phyloP scores from a whole-genome alignment of 1,140 invertebrate species.

The Neodiprion lecontei region DNA sequence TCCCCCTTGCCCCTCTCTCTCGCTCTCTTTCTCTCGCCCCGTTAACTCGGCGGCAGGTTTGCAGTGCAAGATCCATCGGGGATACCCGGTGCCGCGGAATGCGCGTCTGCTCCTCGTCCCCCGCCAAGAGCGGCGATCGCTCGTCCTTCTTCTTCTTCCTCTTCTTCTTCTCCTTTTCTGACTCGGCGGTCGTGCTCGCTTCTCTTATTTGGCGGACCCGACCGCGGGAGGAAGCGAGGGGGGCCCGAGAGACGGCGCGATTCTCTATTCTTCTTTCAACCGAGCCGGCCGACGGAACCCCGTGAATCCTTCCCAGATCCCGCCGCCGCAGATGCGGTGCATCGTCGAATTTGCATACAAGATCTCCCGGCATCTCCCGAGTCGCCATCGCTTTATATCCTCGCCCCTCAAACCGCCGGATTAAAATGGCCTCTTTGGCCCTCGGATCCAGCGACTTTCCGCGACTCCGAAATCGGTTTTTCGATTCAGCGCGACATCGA shows the following conservation, averaged over 20 bases:
- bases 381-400: constrained; percentile 1
- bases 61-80: constrained; percentile 10
- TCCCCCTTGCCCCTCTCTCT: constrained; percentile 1
- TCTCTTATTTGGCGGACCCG: constrained; percentile 39
- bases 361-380: constrained; percentile 54
- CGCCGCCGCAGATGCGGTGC: constrained; percentile 50
- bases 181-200: constrained; percentile 12
- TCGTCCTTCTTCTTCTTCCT: constrained; percentile 15
- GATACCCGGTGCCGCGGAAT: constrained; percentile 24
- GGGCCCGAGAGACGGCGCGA: constrained; percentile 9
- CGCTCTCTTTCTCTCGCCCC: background rate
- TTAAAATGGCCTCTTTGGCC: constrained; percentile 19
- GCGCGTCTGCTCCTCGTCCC: constrained; percentile 8
- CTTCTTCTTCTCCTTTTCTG: background rate
- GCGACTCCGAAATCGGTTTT: constrained; percentile 32
- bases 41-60: too few species aligned
- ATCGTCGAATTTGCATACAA: constrained; percentile 64
- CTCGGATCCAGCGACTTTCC: constrained; percentile 35
- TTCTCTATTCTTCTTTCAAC: constrained; percentile 53
- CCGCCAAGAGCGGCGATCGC: background rate
- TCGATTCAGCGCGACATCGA: too few species aligned
- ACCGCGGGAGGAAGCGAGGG: background rate
- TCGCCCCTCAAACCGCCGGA: background rate
- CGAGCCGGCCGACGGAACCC: constrained; percentile 63
- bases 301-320: constrained; percentile 59